These are phyloP conservation scores for Maniola jurtina DNA, from an alignment of 1,140 invertebrate species.

Conservation along the genomic window DNA sequence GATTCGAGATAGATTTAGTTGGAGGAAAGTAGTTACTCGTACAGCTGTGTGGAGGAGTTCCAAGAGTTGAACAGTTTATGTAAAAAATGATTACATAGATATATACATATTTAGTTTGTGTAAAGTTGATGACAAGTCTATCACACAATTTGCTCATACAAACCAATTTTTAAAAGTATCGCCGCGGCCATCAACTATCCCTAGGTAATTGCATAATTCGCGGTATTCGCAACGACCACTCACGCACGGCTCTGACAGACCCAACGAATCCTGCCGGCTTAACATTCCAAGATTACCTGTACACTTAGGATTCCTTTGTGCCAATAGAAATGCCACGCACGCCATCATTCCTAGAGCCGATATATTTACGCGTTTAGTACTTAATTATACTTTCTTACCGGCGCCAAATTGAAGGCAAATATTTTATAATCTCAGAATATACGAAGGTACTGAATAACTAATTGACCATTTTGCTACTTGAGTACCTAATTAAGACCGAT, in stretches of 20 bases:
- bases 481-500: neutral
- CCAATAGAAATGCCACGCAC: slow-evolving; percentile 41
- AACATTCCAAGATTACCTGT: slow-evolving; percentile 57
- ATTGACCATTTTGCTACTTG: no score
- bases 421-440: neutral
- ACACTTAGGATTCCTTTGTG: slow-evolving; percentile 65
- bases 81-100: no score
- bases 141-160: no score
- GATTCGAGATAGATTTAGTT: no score
- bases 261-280: slow-evolving; percentile 42
- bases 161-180: slow-evolving; percentile 24
- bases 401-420: neutral
- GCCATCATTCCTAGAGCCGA: slow-evolving; percentile 45
- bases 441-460: no score
- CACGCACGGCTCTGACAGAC: slow-evolving; percentile 28
- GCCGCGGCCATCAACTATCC: slow-evolving; percentile 5
- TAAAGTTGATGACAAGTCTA: neutral
- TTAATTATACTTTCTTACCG: slow-evolving; percentile 46
- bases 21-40: no score
- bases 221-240: slow-evolving; percentile 37
- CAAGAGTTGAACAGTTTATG: no score
- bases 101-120: neutral
- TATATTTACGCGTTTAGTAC: slow-evolving; percentile 59
- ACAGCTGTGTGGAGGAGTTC: no score
- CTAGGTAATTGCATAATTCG: slow-evolving; percentile 35